phyloP scores from a whole-genome alignment of 1,140 invertebrate species.

The Heliconius eleuchia region DNA sequence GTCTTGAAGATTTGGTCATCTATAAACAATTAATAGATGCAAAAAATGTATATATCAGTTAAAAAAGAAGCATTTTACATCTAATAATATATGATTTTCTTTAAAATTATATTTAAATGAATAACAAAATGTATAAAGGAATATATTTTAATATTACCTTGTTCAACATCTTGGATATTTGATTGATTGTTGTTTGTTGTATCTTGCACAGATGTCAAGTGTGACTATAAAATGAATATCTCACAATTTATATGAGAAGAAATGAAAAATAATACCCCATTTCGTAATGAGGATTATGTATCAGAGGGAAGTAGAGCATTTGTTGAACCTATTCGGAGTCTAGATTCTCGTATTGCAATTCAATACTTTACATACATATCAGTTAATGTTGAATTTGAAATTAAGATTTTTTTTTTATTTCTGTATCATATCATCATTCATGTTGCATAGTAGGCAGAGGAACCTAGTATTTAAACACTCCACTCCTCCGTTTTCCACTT shows the following conservation, averaged over 20 bases:
- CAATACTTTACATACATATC: constrained; percentile 34
- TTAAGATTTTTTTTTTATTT: not conserved
- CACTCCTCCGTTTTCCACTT: too few relatives aligned
- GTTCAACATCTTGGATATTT: constrained; percentile 51
- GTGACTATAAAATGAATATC: constrained; percentile 48
- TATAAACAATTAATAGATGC: too few relatives aligned
- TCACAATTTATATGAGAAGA: constrained; percentile 65
- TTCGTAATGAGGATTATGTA: constrained; percentile 63
- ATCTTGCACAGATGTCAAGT: constrained; percentile 48
- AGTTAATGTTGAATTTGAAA: not conserved
- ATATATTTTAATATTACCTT: constrained; percentile 46
- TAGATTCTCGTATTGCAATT: constrained; percentile 45
- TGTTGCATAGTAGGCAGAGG: too few relatives aligned
- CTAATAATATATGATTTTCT: not conserved
- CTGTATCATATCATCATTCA: too few relatives aligned
- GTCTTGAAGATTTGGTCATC: too few relatives aligned
- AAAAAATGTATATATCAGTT: too few relatives aligned
- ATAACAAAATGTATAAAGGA: not conserved
- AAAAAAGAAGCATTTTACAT: too few relatives aligned
- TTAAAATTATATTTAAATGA: not conserved
- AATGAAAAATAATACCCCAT: constrained; percentile 69
- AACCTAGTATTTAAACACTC: too few relatives aligned
- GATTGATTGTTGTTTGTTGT: constrained; percentile 46
- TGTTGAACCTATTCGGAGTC: constrained; percentile 45
- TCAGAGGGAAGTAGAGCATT: constrained; percentile 60